Evolutionary conservation across 2,888 invertebrate species (phyloP).

Genomic region (Hedychridium roseum): DNA sequence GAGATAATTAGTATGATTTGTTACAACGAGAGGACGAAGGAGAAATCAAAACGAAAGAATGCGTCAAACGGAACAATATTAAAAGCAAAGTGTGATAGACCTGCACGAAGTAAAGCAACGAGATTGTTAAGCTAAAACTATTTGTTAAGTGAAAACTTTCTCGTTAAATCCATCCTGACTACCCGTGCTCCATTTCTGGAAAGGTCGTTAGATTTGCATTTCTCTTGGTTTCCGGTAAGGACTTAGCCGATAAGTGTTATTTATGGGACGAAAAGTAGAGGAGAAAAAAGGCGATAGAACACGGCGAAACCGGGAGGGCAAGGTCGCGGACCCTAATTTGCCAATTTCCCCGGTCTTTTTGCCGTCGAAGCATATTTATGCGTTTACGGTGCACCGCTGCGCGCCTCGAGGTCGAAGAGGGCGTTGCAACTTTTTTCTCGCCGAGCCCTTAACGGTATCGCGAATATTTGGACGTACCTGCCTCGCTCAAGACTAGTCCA

Average conservation of each 20-base stretch:
- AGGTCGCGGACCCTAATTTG: slow-evolving; percentile 46
- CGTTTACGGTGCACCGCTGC: slow-evolving; percentile 36
- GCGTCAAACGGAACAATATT: too few species aligned
- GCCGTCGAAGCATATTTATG: slow-evolving; percentile 38
- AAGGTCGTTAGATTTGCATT: not conserved
- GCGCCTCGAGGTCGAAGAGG: slow-evolving; percentile 27
- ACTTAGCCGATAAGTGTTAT: too few species aligned
- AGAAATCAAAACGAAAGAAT: too few species aligned
- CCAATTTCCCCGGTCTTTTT: slow-evolving; percentile 32
- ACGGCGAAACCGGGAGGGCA: slow-evolving; percentile 21
- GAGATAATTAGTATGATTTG: too few species aligned
- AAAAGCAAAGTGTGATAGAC: too few species aligned
- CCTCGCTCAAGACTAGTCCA: too few species aligned
- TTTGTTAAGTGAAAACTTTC: too few species aligned
- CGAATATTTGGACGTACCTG: slow-evolving; percentile 34
- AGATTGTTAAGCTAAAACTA: too few species aligned
- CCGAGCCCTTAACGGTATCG: slow-evolving; percentile 38
- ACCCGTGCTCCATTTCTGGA: not conserved
- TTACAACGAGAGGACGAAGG: too few species aligned
- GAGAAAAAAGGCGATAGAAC: not conserved
- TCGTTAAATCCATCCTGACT: not conserved
- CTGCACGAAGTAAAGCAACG: too few species aligned
- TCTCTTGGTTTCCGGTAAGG: not conserved
- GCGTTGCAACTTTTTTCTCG: slow-evolving; percentile 18
- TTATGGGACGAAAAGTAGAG: too few species aligned